Base-by-base conservation (phyloP, 2,113 vertebrate genomes). In the Etheostoma cragini region DNA sequence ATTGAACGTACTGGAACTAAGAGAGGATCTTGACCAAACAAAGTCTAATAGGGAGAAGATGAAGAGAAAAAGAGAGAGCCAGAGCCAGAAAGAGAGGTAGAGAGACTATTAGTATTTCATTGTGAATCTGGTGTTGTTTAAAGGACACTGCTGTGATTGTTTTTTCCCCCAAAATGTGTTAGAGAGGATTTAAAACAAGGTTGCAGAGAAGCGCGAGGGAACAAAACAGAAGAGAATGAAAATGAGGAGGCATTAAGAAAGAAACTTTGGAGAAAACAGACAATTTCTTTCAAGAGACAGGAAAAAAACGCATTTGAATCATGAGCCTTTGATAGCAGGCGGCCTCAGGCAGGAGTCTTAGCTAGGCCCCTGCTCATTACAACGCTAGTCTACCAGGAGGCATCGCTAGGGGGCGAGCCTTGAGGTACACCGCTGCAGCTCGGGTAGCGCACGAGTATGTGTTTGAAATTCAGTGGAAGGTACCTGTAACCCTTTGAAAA, bases 371-470 rank as follows among this genome's bases (percentile, higher is more conserved):
- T 38, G 8, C 73, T 85, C 78, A 14, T 79, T 81, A 80, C 50
- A 10, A 24, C 11, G 45, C 73, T 67, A 1, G 8, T 69, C 69
- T 15, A 66, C 69, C 70, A 72, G 19, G 62, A 73, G 81, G 72
- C 77, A 68, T 42, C 76, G 42, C 89, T 69, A 77, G 45, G 67
- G 70, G 88, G 73, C 49, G 69, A 72, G 82, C 72, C 83, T 58
- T 30, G 3, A 68, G 90, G 72, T 83, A 8, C 33, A 0, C 49
- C 42, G 0, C 26, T 0, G 21, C 52, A 17, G 0, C 64, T 12
- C 10, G 0, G 26, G 1, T 3, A 0, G 13, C 0, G 8, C 60
- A 35, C 1, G 10, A 42, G 38, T 24, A 21, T 49, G 33, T 3
- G 38, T 47, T 82, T 60, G 45, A 54, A 57, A 62, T 77, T 53